Base-by-base conservation (phyloP, 92 coral and sea anemone genomes). In the Montipora capitata region DNA sequence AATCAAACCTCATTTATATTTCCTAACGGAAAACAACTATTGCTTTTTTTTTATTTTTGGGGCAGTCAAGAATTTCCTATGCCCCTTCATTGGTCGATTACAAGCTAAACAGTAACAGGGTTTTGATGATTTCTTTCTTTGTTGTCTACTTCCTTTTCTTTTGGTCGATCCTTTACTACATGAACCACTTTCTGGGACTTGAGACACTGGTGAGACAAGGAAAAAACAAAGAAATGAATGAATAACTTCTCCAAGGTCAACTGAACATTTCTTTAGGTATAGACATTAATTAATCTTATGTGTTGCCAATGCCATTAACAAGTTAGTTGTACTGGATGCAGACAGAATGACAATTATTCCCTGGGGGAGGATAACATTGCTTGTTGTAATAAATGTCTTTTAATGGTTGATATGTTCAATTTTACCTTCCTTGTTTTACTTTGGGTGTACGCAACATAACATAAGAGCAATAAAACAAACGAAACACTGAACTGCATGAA, bases 61-160 rank as follows among this genome's bases (percentile, higher is more conserved):
- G 87, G 38, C 57, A 82, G 58, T 82, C 61, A 9, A 56, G 18
- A 27, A 39, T 20, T 82, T 69, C 39, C 71, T 82, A 62, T 82
- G 87, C 10, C 87, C 87, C 68, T 82, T 82, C 87, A 82, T 69
- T 8, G 87, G 87, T 15, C 38, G 9, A 41, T 82, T 69, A 65
- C 87, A 82, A 27, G 35, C 79, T n/a, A 11, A 6, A 45, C 87
- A 82, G 17, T 58, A 58, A 58, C 64, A 4, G 64, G 64, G 17
- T 58, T 58, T 58, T 1, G 16, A 12, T 11, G 16, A 58, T 58
- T 58, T 58, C 64, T 54, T 35, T 39, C 4, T 40, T 35, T 40
- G 44, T 68, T 13, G 73, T 68, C 42, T 68, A 35, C 73, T 68
- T 16, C 42, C 73, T 68, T 14, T 40, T 40, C n/a, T 68, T 40